Conservation (phyloP, 30 jellyfish, hydroid and myxozoan genomes). For the Aurelia aurita region DNA sequence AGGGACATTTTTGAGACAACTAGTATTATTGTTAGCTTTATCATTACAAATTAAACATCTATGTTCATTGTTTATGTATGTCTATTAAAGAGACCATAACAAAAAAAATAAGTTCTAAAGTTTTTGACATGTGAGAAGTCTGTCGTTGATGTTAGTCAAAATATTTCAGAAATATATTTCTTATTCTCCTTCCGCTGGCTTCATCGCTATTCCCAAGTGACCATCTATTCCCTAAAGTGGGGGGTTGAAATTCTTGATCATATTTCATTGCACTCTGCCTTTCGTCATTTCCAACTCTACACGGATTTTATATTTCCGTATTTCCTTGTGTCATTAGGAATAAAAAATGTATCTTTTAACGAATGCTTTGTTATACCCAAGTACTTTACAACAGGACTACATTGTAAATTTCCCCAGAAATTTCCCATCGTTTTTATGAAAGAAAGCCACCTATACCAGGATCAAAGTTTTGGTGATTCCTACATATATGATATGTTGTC, state of each 20-base stretch:
- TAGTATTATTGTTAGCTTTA: background rate
- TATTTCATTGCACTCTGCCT: constrained; percentile 17
- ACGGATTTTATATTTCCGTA: no score
- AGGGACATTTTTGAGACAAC: no score
- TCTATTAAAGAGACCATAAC: background rate
- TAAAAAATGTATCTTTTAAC: no score
- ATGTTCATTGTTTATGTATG: background rate
- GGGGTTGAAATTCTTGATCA: constrained; percentile 9
- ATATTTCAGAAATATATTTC: constrained; percentile 36
- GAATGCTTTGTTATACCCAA: no score
- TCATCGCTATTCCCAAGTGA: constrained; percentile 12
- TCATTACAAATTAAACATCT: background rate
- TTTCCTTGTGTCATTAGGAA: no score
- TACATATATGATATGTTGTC: no score
- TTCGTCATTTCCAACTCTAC: constrained; percentile 5
- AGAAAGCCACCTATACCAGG: no score
- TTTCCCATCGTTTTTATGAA: no score
- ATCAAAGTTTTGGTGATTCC: no score
- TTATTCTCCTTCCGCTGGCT: constrained; percentile 18
- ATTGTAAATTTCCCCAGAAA: no score
- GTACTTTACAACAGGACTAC: no score
- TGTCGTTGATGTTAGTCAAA: constrained; percentile 10
- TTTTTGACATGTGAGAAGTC: background rate
- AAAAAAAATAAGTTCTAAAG: background rate
- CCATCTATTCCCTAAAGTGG: background rate